Evolutionary conservation across 2,113 vertebrate species (phyloP), one percentile per base, ranked within the genome.

Genomic region (Carassius auratus): DNA sequence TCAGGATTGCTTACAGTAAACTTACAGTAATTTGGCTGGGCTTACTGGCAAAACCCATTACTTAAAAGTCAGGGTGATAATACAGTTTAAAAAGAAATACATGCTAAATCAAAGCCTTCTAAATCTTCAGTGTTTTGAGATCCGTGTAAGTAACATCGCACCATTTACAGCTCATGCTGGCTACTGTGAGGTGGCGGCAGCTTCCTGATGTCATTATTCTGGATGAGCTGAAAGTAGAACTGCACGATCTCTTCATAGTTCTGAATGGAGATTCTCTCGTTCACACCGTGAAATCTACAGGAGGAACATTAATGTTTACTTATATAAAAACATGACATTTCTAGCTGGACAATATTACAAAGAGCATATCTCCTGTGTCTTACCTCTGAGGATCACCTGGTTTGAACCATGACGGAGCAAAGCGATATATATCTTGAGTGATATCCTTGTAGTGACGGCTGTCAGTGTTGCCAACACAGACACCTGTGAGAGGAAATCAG

Each of bases 401-500:
- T 50, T 86, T 91, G 61, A 98, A 85, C 93, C 94, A 92, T 66
- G 95, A 0, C 0, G 98, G 96, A 23, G 92, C 90, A 71, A 99
- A 99, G 38, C 95, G 94, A 88, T 98, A 99, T 88, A 97, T 95
- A 88, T 95, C 90, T 0, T 81, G 87, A 68, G 95, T 96, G 87
- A 99, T 21, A 74, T 95, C 95, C 33, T 84, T 89, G 88, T 95
- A 99, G 88, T 99, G 96, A 52, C 96, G 95, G 90, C 97, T 98
- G 90, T 99, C 98, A 0, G 98, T 99, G 90, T 96, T 98, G 45
- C 91, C 97, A 45, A 97, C 55, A 83, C 96, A 99, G 5, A 95
- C 87, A 86, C 93, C 98, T 99, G 89, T 10, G 14, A 76, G 73
- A 88, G 87, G 26, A 1, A 74, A 88, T 87, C 8, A 30, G n/a